Conservation (phyloP, 2,888 invertebrate genomes). For the Pandemis heparana region DNA sequence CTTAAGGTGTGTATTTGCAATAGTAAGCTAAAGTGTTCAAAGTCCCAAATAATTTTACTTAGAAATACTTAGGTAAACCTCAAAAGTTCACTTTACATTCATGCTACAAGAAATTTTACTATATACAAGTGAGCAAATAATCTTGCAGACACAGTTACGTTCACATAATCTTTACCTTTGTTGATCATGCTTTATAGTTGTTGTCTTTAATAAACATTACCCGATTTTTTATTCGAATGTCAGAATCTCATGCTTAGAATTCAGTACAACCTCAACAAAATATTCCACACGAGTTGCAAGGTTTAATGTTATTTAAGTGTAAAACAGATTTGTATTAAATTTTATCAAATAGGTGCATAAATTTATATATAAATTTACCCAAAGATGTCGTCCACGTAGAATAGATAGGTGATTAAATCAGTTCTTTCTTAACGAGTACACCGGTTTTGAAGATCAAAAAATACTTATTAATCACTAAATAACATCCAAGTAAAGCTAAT, state of each 20-base stretch:
- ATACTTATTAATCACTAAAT: background rate
- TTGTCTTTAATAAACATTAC: too few species aligned
- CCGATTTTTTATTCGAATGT: too few species aligned
- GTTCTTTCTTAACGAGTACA: background rate
- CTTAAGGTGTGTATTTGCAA: background rate
- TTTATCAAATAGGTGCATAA: slow-evolving; percentile 16
- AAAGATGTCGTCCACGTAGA: slow-evolving; percentile 43
- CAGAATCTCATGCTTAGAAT: too few species aligned
- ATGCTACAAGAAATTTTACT: background rate
- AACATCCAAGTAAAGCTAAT: background rate
- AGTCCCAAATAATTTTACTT: slow-evolving; percentile 21
- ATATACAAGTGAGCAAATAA: background rate
- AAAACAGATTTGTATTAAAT: slow-evolving; percentile 23
- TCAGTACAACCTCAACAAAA: too few species aligned
- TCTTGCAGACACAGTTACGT: background rate
- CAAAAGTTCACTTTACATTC: background rate
- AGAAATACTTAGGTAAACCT: background rate
- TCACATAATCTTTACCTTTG: background rate
- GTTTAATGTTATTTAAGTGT: slow-evolving; percentile 22
- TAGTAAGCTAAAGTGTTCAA: slow-evolving; percentile 30
- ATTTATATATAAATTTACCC: slow-evolving; percentile 35
- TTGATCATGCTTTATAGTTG: background rate
- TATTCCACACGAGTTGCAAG: slow-evolving; percentile 4
- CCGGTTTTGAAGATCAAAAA: background rate
- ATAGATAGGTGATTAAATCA: slow-evolving; percentile 31